Evolutionary conservation across 2,113 vertebrate genomes (phyloP).

Genomic region (Periophthalmus modestus): DNA sequence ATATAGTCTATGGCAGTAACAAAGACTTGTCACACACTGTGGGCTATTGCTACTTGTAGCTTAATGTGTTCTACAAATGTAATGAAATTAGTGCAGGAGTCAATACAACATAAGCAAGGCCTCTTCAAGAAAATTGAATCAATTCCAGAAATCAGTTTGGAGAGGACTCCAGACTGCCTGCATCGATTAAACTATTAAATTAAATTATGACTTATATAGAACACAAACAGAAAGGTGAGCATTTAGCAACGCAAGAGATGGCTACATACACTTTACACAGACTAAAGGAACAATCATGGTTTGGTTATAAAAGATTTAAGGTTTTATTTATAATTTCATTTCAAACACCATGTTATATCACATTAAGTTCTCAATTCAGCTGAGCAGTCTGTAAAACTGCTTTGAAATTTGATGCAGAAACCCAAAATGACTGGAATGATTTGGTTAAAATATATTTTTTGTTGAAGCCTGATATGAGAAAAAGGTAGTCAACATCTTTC

Average conservation of each 20-base stretch:
- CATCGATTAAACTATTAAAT: constrained; percentile 61
- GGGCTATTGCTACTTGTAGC: background rate
- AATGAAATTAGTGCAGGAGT: constrained; percentile 53
- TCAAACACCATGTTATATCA: constrained; percentile 32
- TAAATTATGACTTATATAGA: constrained; percentile 43
- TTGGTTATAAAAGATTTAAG: constrained; percentile 37
- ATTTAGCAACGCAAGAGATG: background rate
- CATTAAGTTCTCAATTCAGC: constrained; percentile 39
- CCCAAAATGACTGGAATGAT: constrained; percentile 59
- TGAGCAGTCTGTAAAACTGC: constrained; percentile 50
- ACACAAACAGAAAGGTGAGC: background rate
- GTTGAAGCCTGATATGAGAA: constrained; percentile 27
- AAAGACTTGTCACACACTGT: background rate
- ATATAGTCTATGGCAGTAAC: too few relatives aligned
- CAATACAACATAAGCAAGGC: constrained; percentile 39
- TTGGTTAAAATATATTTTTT: constrained; percentile 26
- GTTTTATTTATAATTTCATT: constrained; percentile 52
- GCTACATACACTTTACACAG: background rate
- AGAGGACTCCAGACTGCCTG: constrained; percentile 52
- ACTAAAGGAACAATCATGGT: constrained; percentile 14
- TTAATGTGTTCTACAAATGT: background rate
- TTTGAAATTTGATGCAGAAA: constrained; percentile 48
- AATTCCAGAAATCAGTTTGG: constrained; percentile 61
- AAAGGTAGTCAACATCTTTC: constrained; percentile 23
- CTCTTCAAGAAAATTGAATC: constrained; percentile 66